A percentile compares a stretch with the other conserved stretches of the same genome.
phyloP scores from a whole-genome alignment of 2,113 vertebrate species.

The Trichechus manatus region DNA sequence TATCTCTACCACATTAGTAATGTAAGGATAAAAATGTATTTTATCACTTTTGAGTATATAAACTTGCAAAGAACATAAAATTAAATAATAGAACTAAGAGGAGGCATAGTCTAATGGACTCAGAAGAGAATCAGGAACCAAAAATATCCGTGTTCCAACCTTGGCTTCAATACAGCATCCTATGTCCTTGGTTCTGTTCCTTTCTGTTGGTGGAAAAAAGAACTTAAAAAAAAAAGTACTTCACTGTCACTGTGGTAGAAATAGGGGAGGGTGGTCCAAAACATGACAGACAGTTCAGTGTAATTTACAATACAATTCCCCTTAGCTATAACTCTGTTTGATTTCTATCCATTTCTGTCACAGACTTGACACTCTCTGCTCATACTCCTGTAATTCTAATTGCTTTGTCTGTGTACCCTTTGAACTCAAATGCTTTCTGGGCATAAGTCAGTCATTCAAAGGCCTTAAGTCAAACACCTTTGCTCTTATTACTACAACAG shows the following conservation, averaged over 20 bases:
- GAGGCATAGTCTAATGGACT: constrained; percentile 67
- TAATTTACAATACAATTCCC: neutral
- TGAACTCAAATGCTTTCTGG: neutral
- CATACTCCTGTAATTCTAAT: neutral
- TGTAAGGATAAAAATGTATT: constrained; percentile 80
- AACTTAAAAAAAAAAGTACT: neutral
- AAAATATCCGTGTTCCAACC: constrained; percentile 59
- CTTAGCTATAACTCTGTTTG: neutral
- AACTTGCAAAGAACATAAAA: constrained; percentile 73
- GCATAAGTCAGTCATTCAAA: neutral
- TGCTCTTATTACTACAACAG: neutral
- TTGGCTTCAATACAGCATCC: neutral
- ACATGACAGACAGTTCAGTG: neutral
- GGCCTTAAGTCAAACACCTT: neutral
- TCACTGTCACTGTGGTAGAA: constrained; percentile 26
- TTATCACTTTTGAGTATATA: constrained; percentile 78
- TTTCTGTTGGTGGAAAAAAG: neutral
- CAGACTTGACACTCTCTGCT: neutral
- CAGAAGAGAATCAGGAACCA: constrained; percentile 61
- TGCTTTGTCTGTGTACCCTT: neutral
- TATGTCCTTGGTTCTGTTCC: constrained; percentile 53
- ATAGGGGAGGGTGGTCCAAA: neutral
- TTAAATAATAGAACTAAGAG: constrained; percentile 75
- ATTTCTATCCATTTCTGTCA: constrained; percentile 9
- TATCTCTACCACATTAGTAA: constrained; percentile 76